Evolutionary conservation across 2,797 vertebrate species (phyloP).

Genomic region (Remorina albescens): DNA sequence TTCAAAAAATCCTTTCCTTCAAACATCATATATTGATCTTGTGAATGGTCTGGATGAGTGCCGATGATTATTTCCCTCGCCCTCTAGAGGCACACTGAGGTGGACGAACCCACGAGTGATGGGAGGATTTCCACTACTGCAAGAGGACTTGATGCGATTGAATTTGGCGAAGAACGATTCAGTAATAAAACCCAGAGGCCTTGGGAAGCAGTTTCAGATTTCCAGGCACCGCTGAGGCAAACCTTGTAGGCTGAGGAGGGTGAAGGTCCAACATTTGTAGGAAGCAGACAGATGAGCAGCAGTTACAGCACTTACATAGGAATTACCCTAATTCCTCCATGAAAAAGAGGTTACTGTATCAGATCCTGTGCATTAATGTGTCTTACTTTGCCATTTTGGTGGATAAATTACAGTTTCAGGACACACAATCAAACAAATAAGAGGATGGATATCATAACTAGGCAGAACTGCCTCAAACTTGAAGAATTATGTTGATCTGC

Average conservation of each 20-base stretch:
- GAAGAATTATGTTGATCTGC: slow-evolving; percentile 21
- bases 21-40: slow-evolving; percentile 48
- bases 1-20: slow-evolving; percentile 32
- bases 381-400: slow-evolving; percentile 14
- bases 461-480: slow-evolving; percentile 17
- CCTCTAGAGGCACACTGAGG: slow-evolving; percentile 24
- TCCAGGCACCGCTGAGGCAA: slow-evolving; percentile 42
- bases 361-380: neutral
- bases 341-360: slow-evolving; percentile 1
- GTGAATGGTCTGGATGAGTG: slow-evolving; percentile 22
- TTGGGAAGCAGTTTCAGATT: slow-evolving; percentile 65
- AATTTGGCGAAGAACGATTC: slow-evolving; percentile 60
- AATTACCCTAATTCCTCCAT: slow-evolving; percentile 2
- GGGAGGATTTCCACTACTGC: slow-evolving; percentile 32
- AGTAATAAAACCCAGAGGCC: slow-evolving; percentile 66
- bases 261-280: slow-evolving; percentile 31
- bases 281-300: slow-evolving; percentile 31
- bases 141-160: slow-evolving; percentile 55
- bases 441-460: slow-evolving; percentile 30
- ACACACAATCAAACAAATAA: slow-evolving; percentile 23
- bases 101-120: slow-evolving; percentile 9
- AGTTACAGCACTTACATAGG: neutral
- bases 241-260: slow-evolving; percentile 24
- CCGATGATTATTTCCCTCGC: slow-evolving; percentile 42
- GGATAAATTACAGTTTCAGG: slow-evolving; percentile 33